Conservation (phyloP, 2,888 invertebrate genomes). For the Mellilla xanthometata region DNA sequence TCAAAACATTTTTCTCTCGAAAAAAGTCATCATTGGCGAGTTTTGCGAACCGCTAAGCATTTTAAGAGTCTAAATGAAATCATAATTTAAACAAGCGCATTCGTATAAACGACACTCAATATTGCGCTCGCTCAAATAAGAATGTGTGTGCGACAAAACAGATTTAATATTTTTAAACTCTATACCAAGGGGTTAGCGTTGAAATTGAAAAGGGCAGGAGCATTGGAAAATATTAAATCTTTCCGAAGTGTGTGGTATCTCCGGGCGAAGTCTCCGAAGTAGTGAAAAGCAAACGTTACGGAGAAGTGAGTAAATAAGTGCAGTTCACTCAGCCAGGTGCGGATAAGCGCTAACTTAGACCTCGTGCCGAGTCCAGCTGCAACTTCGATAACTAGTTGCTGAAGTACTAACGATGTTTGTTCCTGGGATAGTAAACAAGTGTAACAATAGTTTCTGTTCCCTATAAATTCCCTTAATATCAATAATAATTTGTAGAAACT, state of each 20-base stretch:
- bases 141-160: not conserved
- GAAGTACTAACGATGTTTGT: not conserved
- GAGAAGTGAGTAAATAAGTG: conserved; percentile 38
- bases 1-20: conserved; percentile 2
- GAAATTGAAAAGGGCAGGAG: not conserved
- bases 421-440: not conserved
- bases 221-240: conserved; percentile 10
- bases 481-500: too few relatives aligned
- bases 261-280: conserved; percentile 20
- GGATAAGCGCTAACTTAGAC: conserved; percentile 42
- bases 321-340: conserved; percentile 47
- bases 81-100: conserved; percentile 12
- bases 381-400: conserved; percentile 15
- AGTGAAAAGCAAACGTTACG: conserved; percentile 29
- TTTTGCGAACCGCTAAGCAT: conserved; percentile 1
- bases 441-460: too few relatives aligned
- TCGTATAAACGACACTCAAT: conserved; percentile 14
- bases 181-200: not conserved
- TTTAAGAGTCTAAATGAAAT: conserved; percentile 2
- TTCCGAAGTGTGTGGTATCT: conserved; percentile 15
- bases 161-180: not conserved
- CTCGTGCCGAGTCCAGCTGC: conserved; percentile 29
- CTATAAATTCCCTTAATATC: too few relatives aligned
- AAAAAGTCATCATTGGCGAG: conserved; percentile 1
- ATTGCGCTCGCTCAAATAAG: conserved; percentile 21